Evolutionary conservation across 1,140 invertebrate genomes (phyloP).

Genomic region (Drosophila kohkoa): DNA sequence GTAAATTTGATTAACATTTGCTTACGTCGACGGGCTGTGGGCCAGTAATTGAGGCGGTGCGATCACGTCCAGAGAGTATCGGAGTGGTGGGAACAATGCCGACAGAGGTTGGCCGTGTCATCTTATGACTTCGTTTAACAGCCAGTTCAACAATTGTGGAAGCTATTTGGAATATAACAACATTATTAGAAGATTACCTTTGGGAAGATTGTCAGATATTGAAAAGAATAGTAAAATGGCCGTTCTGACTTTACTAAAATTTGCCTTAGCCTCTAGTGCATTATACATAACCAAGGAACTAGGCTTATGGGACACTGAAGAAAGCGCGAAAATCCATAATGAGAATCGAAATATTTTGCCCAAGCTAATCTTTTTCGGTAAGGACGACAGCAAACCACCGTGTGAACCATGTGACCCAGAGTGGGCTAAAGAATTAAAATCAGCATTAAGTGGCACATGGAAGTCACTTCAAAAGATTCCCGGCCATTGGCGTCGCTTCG

Average conservation of each 20-base stretch:
- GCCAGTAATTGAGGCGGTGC: constrained; percentile 89
- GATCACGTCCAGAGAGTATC: constrained; percentile 77
- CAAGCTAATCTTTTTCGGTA: background rate
- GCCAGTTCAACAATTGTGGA: constrained; percentile 80
- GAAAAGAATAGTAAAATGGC: constrained; percentile 16
- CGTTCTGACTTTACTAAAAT: constrained; percentile 1
- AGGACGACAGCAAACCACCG: background rate
- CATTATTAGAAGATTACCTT: background rate
- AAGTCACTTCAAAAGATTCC: constrained; percentile 1
- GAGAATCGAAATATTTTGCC: background rate
- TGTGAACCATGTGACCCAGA: background rate
- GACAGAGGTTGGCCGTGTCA: constrained; percentile 77
- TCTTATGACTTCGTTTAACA: constrained; percentile 79
- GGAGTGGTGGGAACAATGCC: constrained; percentile 77
- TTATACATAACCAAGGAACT: constrained; percentile 22
- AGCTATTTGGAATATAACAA: constrained; percentile 54
- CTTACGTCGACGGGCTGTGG: constrained; percentile 95
- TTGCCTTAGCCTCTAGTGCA: constrained; percentile 11
- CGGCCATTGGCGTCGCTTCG: constrained; percentile 13
- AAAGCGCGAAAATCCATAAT: background rate
- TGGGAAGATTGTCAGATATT: background rate
- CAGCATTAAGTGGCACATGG: background rate
- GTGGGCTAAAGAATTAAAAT: constrained; percentile 11
- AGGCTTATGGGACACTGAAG: background rate
- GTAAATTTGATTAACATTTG: background rate